Conservation (phyloP, 2,113 vertebrate species). For the Chrysochloris asiatica region DNA sequence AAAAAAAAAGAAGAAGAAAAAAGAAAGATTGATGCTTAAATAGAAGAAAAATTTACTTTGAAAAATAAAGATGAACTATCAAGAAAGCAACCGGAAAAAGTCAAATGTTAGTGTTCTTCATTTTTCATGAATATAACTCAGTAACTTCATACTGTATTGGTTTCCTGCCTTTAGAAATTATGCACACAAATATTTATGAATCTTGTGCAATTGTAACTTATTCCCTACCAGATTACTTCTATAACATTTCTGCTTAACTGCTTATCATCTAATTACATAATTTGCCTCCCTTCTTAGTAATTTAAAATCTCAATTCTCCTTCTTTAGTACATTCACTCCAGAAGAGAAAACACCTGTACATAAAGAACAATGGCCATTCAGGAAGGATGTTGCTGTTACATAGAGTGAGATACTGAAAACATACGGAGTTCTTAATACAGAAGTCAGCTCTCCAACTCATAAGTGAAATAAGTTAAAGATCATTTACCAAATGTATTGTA, state of each 20-base stretch:
- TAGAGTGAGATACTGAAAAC: constrained; percentile 50
- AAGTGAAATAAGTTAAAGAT: constrained; percentile 42
- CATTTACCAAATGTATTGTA: background rate
- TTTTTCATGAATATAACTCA: constrained; percentile 16
- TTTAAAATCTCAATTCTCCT: constrained; percentile 74
- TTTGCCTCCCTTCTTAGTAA: constrained; percentile 76
- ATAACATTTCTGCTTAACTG: constrained; percentile 69
- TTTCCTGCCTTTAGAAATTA: constrained; percentile 33
- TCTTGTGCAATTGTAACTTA: constrained; percentile 25
- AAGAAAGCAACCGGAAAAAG: background rate
- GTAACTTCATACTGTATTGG: background rate
- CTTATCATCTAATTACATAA: constrained; percentile 77
- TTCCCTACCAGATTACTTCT: constrained; percentile 59
- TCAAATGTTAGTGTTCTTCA: background rate
- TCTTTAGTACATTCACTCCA: constrained; percentile 58
- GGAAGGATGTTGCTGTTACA: constrained; percentile 43
- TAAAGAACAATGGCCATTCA: constrained; percentile 37
- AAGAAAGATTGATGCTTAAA: too few species aligned
- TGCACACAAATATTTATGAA: constrained; percentile 55
- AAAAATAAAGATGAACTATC: background rate
- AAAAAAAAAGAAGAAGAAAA: too few species aligned
- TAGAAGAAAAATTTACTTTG: background rate
- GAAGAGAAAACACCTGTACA: constrained; percentile 75
- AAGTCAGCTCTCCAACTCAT: background rate
- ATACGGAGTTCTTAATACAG: constrained; percentile 49